Percentiles rank a stretch among this genome's conserved stretches.
phyloP scores from a whole-genome alignment of 2,113 vertebrate species.

The Halcyon malimbica region DNA sequence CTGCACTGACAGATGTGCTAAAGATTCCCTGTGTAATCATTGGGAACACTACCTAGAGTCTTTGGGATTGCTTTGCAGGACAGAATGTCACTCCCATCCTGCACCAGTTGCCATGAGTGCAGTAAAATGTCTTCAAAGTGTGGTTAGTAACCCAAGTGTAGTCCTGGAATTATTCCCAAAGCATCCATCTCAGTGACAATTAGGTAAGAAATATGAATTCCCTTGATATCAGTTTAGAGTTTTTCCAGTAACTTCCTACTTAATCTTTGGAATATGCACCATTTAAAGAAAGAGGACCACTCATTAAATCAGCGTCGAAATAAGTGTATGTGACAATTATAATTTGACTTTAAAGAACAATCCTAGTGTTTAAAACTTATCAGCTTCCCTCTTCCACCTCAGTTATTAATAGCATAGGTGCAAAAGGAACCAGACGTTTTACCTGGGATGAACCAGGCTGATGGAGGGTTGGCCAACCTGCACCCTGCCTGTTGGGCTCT shows the following conservation, averaged over 20 bases:
- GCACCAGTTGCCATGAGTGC: background rate
- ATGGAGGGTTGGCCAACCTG: background rate
- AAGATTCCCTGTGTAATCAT: background rate
- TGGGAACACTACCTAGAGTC: background rate
- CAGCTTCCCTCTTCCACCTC: background rate
- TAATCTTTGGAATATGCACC: background rate
- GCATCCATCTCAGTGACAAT: background rate
- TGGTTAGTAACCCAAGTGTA: background rate
- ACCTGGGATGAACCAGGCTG: conserved; percentile 1
- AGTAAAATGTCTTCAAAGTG: background rate
- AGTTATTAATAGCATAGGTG: conserved; percentile 55
- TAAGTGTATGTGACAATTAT: background rate
- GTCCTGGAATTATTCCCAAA: conserved; percentile 1
- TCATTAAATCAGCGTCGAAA: background rate
- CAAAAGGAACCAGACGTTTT: background rate
- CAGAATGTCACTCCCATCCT: background rate
- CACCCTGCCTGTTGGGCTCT: background rate
- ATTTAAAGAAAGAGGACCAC: background rate
- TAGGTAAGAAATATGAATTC: background rate
- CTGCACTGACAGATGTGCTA: background rate
- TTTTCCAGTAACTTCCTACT: conserved; percentile 39
- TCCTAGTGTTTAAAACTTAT: background rate
- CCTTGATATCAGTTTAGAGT: background rate
- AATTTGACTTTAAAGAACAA: background rate
- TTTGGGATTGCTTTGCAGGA: background rate